A percentile compares a stretch with the other conserved stretches of the same genome.
These are phyloP conservation scores for Dromiciops gliroides DNA, from an alignment of 2,113 vertebrate species.

Conservation along the genomic window DNA sequence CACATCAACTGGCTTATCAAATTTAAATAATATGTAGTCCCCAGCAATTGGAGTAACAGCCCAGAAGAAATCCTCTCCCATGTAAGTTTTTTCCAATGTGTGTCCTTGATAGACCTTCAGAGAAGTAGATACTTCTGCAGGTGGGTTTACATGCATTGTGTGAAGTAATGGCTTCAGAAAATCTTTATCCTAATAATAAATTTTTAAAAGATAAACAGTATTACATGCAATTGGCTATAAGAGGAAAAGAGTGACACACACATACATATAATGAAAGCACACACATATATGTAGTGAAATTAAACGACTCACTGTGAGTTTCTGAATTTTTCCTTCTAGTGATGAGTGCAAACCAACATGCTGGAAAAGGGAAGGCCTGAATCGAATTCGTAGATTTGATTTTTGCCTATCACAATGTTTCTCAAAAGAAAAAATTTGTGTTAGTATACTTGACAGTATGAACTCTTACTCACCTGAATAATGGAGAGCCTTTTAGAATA, in stretches of 20 bases:
- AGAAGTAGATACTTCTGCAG: slow-evolving; percentile 97
- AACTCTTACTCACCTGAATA: slow-evolving; percentile 27
- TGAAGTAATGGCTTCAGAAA: slow-evolving; percentile 98
- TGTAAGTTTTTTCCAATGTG: slow-evolving; percentile 96
- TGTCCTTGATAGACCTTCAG: slow-evolving; percentile 99
- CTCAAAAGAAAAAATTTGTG: slow-evolving; percentile 71
- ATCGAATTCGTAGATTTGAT: slow-evolving; percentile 95
- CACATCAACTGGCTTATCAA: slow-evolving; percentile 95
- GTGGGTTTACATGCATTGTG: slow-evolving; percentile 98
- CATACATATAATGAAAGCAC: not conserved
- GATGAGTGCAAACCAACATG: slow-evolving; percentile 98
- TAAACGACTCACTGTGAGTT: slow-evolving; percentile 91
- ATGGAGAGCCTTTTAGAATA: not conserved
- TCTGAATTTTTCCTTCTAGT: slow-evolving; percentile 97
- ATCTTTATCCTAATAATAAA: slow-evolving; percentile 93
- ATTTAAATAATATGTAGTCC: slow-evolving; percentile 97
- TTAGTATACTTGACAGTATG: slow-evolving; percentile 40
- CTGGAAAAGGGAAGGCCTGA: slow-evolving; percentile 98
- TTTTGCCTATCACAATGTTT: slow-evolving; percentile 99
- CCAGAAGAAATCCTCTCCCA: slow-evolving; percentile 99
- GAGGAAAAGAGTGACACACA: slow-evolving; percentile 14
- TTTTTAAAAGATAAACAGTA: slow-evolving; percentile 47
- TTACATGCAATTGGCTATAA: slow-evolving; percentile 17
- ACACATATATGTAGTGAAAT: slow-evolving; percentile 58
- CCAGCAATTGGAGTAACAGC: slow-evolving; percentile 93